phyloP scores from a whole-genome alignment of 2,113 vertebrate genomes.

The Mus pahari region DNA sequence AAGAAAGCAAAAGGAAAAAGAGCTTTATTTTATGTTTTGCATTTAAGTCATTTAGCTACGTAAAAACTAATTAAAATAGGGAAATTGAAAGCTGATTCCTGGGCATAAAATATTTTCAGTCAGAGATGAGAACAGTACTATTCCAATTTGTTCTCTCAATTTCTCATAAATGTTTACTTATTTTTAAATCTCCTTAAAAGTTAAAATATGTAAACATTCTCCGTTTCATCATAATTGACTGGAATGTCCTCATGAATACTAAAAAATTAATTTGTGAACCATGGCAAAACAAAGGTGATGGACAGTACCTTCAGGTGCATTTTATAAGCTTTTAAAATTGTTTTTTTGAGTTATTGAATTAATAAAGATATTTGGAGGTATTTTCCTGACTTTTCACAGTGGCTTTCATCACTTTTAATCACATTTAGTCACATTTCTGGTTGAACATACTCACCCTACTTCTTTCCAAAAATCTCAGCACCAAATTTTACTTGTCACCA shows the following conservation, averaged over 20 bases:
- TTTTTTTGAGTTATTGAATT: background rate
- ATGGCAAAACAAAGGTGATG: background rate
- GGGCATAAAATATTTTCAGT: background rate
- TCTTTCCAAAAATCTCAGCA: background rate
- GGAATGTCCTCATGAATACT: background rate
- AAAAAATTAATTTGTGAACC: background rate
- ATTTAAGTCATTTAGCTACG: background rate
- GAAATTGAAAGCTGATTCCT: background rate
- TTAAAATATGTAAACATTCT: background rate
- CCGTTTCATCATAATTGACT: background rate
- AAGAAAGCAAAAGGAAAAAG: background rate
- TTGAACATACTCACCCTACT: background rate
- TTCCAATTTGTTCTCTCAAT: background rate
- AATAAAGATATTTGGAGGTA: background rate
- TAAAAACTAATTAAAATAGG: background rate
- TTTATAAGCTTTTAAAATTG: background rate
- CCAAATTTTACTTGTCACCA: background rate
- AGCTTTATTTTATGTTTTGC: background rate
- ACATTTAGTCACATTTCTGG: background rate
- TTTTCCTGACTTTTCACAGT: background rate
- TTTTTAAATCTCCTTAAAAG: background rate
- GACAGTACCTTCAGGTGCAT: rapidly evolving
- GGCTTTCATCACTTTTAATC: no score
- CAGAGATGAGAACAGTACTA: background rate
- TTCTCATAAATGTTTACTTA: background rate